Percentiles rank a stretch among this genome's conserved stretches.
Evolutionary conservation across 2,113 vertebrate genomes (phyloP).

Genomic region (Neolamprologus devosi): DNA sequence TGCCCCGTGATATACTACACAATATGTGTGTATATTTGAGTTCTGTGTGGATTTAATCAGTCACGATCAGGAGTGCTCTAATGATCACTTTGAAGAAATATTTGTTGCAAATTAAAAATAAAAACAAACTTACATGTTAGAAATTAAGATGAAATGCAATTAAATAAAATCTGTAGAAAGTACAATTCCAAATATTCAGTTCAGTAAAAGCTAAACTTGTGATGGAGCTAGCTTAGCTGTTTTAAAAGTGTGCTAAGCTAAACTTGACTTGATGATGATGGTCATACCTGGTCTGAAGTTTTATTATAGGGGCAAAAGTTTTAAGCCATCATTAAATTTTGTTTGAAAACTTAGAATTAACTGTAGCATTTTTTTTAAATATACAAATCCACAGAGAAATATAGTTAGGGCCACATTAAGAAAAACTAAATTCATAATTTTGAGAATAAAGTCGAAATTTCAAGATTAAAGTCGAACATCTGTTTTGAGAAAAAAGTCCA

Average conservation of each 20-base stretch:
- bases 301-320: background rate
- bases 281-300: background rate
- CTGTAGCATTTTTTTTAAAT: background rate
- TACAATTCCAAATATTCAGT: background rate
- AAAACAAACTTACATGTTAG: background rate
- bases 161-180: background rate
- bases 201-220: background rate
- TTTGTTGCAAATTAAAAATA: background rate
- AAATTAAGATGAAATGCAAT: background rate
- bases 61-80: no score
- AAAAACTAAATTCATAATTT: background rate
- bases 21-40: background rate
- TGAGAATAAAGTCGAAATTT: background rate
- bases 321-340: background rate
- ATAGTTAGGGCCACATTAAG: background rate
- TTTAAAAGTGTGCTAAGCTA: background rate
- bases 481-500: background rate
- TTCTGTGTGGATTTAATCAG: background rate
- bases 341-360: background rate
- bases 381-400: background rate
- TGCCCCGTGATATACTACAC: background rate
- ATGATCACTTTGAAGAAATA: background rate
- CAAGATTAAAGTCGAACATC: background rate
- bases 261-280: background rate
- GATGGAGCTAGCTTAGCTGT: background rate